phyloP scores from a whole-genome alignment of 2,797 vertebrate genomes.

The Odontamblyopus lacepedii region DNA sequence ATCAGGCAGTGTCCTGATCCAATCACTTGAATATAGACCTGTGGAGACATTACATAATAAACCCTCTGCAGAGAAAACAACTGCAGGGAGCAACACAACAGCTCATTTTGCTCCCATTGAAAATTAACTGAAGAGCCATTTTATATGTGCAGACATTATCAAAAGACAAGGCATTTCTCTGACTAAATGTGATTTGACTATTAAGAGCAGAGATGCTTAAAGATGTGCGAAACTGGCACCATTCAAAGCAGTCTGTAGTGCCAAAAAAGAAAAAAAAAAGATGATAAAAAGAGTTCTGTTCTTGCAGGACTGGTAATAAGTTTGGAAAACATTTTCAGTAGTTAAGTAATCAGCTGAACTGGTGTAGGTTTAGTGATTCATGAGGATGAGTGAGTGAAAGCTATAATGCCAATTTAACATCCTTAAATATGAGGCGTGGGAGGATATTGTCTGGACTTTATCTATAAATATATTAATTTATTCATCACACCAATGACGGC shows the following conservation, averaged over 20 bases:
- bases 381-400: slow-evolving; percentile 6
- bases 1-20: slow-evolving; percentile 25
- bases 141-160: slow-evolving; percentile 27
- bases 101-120: slow-evolving; percentile 41
- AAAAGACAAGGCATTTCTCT: slow-evolving; percentile 12
- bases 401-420: slow-evolving; percentile 5
- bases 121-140: slow-evolving; percentile 48
- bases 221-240: slow-evolving; percentile 27
- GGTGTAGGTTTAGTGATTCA: background rate
- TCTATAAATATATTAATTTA: background rate
- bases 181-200: slow-evolving; percentile 12
- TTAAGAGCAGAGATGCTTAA: slow-evolving; percentile 10
- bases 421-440: background rate
- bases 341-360: background rate
- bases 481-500: background rate
- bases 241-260: slow-evolving; percentile 4
- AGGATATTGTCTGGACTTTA: background rate
- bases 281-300: background rate
- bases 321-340: background rate
- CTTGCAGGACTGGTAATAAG: background rate
- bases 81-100: slow-evolving; percentile 25
- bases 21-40: slow-evolving; percentile 16
- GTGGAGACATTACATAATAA: slow-evolving; percentile 45
- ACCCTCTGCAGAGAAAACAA: slow-evolving; percentile 39
- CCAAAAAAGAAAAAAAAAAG: background rate